Evolutionary conservation across 2,113 vertebrate genomes (phyloP), one percentile per base, ranked within the genome.

Genomic region (Catharus minimus): DNA sequence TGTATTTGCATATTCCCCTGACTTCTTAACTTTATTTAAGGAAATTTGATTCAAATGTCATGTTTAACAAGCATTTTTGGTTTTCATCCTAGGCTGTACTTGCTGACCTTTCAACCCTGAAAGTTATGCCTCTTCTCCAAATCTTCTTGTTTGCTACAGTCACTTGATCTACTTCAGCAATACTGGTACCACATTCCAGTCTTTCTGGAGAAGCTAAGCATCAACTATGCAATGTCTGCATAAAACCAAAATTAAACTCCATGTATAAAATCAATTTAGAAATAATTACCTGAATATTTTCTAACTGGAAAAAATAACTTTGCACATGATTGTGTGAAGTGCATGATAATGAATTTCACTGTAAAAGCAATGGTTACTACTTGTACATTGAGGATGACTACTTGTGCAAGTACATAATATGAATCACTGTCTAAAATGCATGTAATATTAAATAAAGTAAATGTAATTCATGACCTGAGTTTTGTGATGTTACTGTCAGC

Each of bases 81-180:
- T 94, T 90, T 92, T 92, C 88, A 30, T 97, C 96, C 60, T 98
- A 99, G 99, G 99, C 99, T 74, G 99, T 99, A 93, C 99, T 99
- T 90, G 99, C 99, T 82, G 99, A 99, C 93, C 98, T 99, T 94
- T 99, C 99, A 28, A 99, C 99, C 56, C 97, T 99, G 93, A 99
- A 99, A 98, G 99, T 99, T 92, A 99, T 99, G 98, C 99, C 99
- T 68, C 99, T 99, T 97, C 98, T 99, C 97, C 99, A 99, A 89
- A 99, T 99, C 97, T 99, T 99, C 96, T 97, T 99, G 36, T 99
- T 99, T 89, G 99, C 98, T 82, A 98, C 98, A 64, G 95, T 98
- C 88, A 98, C 98, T 94, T 99, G 97, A 99, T 97, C 89, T 89
- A 61, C 66, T 86, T 72, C 88, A 81, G 76, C 93, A 76, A 58